phyloP scores from a whole-genome alignment of 92 coral and sea anemone species.

The Muricea muricata region DNA sequence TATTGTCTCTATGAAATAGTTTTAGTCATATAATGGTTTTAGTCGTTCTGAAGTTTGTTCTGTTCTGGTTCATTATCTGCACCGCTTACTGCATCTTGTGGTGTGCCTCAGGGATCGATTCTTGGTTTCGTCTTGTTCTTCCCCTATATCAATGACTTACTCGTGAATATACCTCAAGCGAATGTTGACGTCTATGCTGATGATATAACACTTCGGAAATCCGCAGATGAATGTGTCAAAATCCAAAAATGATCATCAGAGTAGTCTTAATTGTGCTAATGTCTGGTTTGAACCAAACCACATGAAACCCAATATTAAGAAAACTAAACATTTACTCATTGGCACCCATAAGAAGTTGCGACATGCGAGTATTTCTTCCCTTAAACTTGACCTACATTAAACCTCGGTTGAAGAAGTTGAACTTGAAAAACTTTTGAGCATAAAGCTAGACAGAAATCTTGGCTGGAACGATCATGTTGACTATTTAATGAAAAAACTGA shows the following conservation, averaged over 20 bases:
- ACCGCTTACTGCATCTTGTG: conserved; percentile 7
- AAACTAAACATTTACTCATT: conserved; percentile 48
- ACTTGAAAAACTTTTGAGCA: conserved; percentile 35
- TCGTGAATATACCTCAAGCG: not conserved
- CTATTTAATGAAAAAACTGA: too few species aligned
- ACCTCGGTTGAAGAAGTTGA: conserved; percentile 39
- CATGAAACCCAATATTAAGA: conserved; percentile 40
- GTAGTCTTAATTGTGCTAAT: too few species aligned
- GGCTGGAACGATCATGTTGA: too few species aligned
- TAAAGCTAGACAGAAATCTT: not conserved
- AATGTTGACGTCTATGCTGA: conserved; percentile 25
- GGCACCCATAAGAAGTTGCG: conserved; percentile 46
- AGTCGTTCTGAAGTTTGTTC: conserved; percentile 35
- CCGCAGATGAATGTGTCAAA: not conserved
- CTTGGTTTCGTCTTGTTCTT: conserved; percentile 9
- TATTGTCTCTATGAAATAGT: conserved; percentile 11
- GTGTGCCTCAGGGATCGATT: not conserved
- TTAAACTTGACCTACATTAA: conserved; percentile 23
- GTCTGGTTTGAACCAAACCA: not conserved
- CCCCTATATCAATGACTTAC: conserved; percentile 10
- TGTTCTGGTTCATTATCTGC: conserved; percentile 51
- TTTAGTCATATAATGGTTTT: too few species aligned
- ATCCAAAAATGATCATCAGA: too few species aligned
- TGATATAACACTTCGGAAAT: conserved; percentile 19
- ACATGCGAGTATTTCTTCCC: conserved; percentile 1